phyloP scores from a whole-genome alignment of 2,888 invertebrate species.

The Amblyjoppa proteus region DNA sequence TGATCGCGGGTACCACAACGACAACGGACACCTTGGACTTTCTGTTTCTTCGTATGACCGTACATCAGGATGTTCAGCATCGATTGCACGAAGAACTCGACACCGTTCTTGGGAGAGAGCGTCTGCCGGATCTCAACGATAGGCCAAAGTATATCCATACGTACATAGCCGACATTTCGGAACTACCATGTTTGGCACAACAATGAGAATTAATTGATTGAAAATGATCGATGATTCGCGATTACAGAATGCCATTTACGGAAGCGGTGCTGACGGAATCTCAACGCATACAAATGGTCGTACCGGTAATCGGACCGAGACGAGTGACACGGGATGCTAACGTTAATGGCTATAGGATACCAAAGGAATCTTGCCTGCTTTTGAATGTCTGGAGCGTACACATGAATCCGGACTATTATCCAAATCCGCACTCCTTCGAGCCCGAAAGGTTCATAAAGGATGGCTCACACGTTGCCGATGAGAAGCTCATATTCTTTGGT shows the following conservation, averaged over 20 bases:
- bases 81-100: constrained; percentile 87
- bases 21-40: constrained; percentile 89
- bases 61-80: constrained; percentile 87
- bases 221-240: constrained; percentile 13
- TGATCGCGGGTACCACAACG: constrained; percentile 89
- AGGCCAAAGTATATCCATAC: constrained; percentile 84
- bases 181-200: neutral
- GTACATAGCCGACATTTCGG: constrained; percentile 1
- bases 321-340: constrained; percentile 86
- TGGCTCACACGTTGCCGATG: constrained; percentile 75
- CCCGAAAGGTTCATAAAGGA: constrained; percentile 88
- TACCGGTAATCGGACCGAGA: constrained; percentile 85
- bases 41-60: constrained; percentile 87
- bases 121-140: constrained; percentile 85
- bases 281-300: constrained; percentile 83
- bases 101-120: constrained; percentile 83
- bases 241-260: constrained; percentile 84
- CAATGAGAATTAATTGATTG: neutral
- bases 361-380: constrained; percentile 86
- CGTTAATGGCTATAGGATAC: constrained; percentile 87
- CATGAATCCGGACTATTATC: constrained; percentile 87
- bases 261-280: constrained; percentile 86
- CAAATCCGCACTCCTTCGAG: constrained; percentile 88
- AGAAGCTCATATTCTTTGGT: constrained; percentile 83
- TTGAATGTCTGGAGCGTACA: constrained; percentile 87